Evolutionary conservation across 2,113 vertebrate genomes (phyloP).

Genomic region (Cynoglossus semilaevis): DNA sequence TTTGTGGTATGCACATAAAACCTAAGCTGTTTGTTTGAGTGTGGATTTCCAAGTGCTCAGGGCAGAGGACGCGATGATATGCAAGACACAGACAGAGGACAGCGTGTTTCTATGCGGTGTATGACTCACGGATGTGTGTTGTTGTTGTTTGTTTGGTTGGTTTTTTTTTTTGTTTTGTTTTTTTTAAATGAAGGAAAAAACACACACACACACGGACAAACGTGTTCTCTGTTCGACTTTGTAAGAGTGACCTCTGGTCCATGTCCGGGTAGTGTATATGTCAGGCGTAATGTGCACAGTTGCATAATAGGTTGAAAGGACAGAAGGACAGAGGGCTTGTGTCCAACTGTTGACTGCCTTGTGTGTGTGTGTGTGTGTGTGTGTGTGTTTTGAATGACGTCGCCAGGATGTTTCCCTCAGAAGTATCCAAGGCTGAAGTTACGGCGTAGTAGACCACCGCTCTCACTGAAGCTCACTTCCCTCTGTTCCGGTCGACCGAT

Average conservation of each 20-base stretch:
- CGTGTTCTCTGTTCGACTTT: conserved; percentile 2
- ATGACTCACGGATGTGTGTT: neutral
- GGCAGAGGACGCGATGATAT: conserved; percentile 9
- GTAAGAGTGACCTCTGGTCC: neutral
- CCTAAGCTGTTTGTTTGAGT: conserved; percentile 43
- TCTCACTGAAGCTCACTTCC: conserved; percentile 31
- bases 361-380: too few relatives aligned
- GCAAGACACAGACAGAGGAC: neutral
- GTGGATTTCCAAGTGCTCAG: conserved; percentile 33
- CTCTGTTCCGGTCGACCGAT: conserved; percentile 22
- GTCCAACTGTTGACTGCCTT: conserved; percentile 30
- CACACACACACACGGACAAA: too few relatives aligned
- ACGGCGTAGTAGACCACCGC: conserved; percentile 25
- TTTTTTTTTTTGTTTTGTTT: too few relatives aligned
- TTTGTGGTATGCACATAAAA: conserved; percentile 40
- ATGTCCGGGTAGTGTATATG: conserved; percentile 1
- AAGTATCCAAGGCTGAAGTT: conserved; percentile 18
- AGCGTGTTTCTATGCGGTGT: neutral
- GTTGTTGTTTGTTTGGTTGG: too few relatives aligned
- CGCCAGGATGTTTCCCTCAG: conserved; percentile 9
- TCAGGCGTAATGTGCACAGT: conserved; percentile 24
- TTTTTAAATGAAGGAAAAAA: too few relatives aligned
- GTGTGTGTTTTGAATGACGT: conserved; percentile 21
- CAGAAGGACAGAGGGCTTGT: neutral
- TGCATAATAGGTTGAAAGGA: conserved; percentile 28